A percentile compares a stretch with the other conserved stretches of the same genome.
Evolutionary conservation across 2,888 invertebrate species (phyloP).

Genomic region (Lycophotia porphyrea): DNA sequence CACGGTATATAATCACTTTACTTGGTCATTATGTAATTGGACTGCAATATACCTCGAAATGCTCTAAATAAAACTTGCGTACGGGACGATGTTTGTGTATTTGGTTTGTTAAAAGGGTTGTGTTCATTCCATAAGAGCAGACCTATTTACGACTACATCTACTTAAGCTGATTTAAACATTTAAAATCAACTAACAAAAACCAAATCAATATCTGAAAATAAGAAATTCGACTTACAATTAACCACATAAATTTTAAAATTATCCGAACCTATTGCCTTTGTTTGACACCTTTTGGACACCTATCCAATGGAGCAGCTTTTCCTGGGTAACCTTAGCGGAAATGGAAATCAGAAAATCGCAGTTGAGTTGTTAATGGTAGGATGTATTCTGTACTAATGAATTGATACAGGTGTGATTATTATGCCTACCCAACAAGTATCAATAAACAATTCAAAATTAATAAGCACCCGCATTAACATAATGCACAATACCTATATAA

Average conservation of each 20-base stretch:
- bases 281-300: background rate
- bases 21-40: background rate
- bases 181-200: background rate
- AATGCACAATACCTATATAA: constrained; percentile 49
- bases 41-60: background rate
- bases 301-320: background rate
- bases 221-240: background rate
- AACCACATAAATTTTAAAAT: background rate
- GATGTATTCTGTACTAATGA: background rate
- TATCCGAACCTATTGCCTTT: no score
- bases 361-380: background rate
- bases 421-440: constrained; percentile 7
- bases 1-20: no score
- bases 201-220: background rate
- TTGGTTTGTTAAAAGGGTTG: background rate
- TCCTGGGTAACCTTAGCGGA: background rate
- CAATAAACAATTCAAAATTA: constrained; percentile 29
- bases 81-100: no score
- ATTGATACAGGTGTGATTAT: constrained; percentile 12
- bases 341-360: constrained; percentile 15
- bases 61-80: background rate
- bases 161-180: background rate
- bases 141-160: background rate
- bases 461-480: constrained; percentile 28
- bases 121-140: no score